A percentile compares a stretch with the other conserved stretches of the same genome.
These are phyloP conservation scores for Xylocampa areola DNA, from an alignment of 2,888 invertebrate species.

Conservation along the genomic window DNA sequence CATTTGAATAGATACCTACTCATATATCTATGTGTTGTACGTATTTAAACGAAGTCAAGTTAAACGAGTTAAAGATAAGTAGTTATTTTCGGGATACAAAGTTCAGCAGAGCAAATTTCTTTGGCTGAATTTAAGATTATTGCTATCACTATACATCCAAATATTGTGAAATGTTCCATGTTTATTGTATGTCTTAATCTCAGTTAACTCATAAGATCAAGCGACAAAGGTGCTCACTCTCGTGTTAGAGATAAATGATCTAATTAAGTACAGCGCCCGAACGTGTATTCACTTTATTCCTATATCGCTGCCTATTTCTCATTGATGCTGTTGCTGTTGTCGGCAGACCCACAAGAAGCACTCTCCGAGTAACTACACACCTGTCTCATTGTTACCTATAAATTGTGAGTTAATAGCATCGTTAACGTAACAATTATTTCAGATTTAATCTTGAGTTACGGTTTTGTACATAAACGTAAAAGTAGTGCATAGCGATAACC, in stretches of 20 bases:
- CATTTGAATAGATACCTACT: too few species aligned
- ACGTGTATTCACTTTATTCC: conserved; percentile 78
- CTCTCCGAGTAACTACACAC: conserved; percentile 61
- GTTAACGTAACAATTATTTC: conserved; percentile 74
- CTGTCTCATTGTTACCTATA: conserved; percentile 72
- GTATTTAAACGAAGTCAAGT: too few species aligned
- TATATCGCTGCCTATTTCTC: conserved; percentile 77
- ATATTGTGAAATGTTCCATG: neutral
- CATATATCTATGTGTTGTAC: too few species aligned
- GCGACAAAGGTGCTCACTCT: conserved; percentile 30
- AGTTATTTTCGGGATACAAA: too few species aligned
- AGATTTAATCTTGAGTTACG: conserved; percentile 74
- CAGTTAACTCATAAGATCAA: conserved; percentile 16
- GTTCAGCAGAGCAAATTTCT: too few species aligned
- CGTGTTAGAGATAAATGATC: conserved; percentile 72
- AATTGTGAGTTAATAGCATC: conserved; percentile 71
- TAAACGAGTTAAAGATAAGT: too few species aligned
- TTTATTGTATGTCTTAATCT: conserved; percentile 4
- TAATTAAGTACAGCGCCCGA: conserved; percentile 73
- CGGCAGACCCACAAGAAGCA: conserved; percentile 62
- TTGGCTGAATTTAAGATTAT: conserved; percentile 1
- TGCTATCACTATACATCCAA: neutral
- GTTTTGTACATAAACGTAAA: conserved; percentile 61
- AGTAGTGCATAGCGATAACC: conserved; percentile 66
- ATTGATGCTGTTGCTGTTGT: conserved; percentile 67